Conservation (phyloP, 1,140 invertebrate genomes). For the Drosophila persimilis region DNA sequence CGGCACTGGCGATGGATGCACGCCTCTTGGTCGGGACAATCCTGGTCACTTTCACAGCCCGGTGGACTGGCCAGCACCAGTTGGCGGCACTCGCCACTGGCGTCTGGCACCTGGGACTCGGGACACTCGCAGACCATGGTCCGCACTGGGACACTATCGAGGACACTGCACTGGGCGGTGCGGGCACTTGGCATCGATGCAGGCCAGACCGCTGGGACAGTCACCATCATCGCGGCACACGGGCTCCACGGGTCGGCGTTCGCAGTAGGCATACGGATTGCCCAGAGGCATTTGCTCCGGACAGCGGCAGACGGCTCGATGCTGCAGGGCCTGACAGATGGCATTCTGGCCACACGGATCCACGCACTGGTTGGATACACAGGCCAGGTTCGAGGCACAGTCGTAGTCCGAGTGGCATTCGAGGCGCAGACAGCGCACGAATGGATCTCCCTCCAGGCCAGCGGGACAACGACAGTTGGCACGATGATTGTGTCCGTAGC, state of each 20-base stretch:
- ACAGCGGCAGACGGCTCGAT: conserved; percentile 89
- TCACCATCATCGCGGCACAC: conserved; percentile 89
- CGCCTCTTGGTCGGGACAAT: conserved; percentile 90
- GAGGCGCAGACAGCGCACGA: conserved; percentile 89
- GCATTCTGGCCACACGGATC: conserved; percentile 91
- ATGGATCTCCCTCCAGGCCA: conserved; percentile 90
- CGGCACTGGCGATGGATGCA: conserved; percentile 93
- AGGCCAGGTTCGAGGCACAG: conserved; percentile 88
- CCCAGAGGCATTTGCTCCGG: conserved; percentile 89
- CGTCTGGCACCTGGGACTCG: conserved; percentile 91
- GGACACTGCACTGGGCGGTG: conserved; percentile 89
- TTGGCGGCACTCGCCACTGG: conserved; percentile 89
- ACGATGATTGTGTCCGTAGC: conserved; percentile 90
- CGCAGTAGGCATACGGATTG: conserved; percentile 91
- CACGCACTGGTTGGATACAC: conserved; percentile 88
- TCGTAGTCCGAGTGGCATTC: conserved; percentile 91
- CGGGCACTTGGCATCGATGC: conserved; percentile 89
- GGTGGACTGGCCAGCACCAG: conserved; percentile 87
- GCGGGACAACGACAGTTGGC: conserved; percentile 89
- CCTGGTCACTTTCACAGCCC: conserved; percentile 90
- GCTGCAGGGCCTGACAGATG: conserved; percentile 90
- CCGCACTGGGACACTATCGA: conserved; percentile 91
- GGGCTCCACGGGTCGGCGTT: conserved; percentile 85
- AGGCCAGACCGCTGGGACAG: conserved; percentile 91
- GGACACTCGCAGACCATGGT: conserved; percentile 94